A percentile compares a stretch with the other conserved stretches of the same genome.
phyloP scores from a whole-genome alignment of 1,140 invertebrate species.

The Pantala flavescens region DNA sequence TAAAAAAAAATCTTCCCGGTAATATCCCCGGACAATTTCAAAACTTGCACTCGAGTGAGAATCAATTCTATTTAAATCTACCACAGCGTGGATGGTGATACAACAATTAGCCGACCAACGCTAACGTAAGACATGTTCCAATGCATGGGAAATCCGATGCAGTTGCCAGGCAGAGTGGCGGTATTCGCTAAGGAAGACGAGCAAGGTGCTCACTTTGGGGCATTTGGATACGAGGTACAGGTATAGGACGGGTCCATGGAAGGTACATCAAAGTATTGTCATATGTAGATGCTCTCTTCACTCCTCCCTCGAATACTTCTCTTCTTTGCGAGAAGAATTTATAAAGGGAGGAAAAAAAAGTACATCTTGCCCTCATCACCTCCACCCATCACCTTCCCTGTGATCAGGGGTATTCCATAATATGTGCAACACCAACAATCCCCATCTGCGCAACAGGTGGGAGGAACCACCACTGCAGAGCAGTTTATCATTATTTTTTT shows the following conservation, averaged over 20 bases:
- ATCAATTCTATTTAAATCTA: too few relatives aligned
- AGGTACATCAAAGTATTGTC: neutral
- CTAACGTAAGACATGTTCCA: too few relatives aligned
- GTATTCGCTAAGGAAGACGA: neutral
- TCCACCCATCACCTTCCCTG: neutral
- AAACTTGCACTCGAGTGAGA: too few relatives aligned
- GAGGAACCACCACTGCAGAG: too few relatives aligned
- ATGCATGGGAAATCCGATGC: too few relatives aligned
- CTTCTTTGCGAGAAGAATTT: neutral
- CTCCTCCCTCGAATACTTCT: neutral
- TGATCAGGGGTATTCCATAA: neutral
- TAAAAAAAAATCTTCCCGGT: too few relatives aligned
- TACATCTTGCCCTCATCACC: neutral
- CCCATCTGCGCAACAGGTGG: too few relatives aligned
- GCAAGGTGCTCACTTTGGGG: neutral
- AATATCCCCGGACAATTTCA: too few relatives aligned
- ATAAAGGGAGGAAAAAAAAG: neutral
- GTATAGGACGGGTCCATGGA: neutral
- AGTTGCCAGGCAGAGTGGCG: neutral
- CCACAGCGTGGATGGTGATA: too few relatives aligned
- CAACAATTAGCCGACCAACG: too few relatives aligned
- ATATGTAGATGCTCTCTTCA: conserved; percentile 1
- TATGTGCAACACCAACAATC: too few relatives aligned
- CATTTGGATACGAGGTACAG: neutral
- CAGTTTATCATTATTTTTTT: too few relatives aligned